phyloP scores from a whole-genome alignment of 2,888 invertebrate genomes.

The Clepsis dumicolana region DNA sequence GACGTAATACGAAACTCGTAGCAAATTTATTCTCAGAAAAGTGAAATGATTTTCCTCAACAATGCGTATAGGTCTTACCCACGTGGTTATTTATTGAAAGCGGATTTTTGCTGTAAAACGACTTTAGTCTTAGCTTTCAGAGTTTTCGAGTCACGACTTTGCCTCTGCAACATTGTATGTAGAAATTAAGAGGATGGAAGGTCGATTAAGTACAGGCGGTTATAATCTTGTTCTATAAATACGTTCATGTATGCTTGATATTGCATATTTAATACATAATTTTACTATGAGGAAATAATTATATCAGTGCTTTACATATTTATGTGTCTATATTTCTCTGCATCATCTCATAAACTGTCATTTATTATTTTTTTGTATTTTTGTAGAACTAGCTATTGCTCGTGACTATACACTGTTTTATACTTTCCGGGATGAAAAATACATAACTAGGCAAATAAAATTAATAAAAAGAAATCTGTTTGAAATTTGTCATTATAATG shows the following conservation, averaged over 20 bases:
- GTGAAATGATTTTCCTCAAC: not conserved
- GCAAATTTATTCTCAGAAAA: slow-evolving; percentile 5
- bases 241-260: not conserved
- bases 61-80: not conserved
- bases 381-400: not conserved
- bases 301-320: slow-evolving; percentile 6
- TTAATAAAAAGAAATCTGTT: too few relatives aligned
- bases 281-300: slow-evolving; percentile 16
- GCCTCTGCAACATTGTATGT: slow-evolving; percentile 22
- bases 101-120: not conserved
- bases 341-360: not conserved
- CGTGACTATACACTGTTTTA: not conserved
- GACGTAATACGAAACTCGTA: not conserved
- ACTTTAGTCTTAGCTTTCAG: slow-evolving; percentile 1
- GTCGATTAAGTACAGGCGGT: not conserved
- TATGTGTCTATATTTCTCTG: not conserved
- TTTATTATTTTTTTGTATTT: not conserved
- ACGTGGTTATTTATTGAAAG: slow-evolving; percentile 2
- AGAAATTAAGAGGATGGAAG: slow-evolving; percentile 14
- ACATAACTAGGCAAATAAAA: not conserved
- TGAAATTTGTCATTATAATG: too few relatives aligned
- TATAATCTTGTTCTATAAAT: not conserved
- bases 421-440: not conserved
- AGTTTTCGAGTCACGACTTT: slow-evolving; percentile 19
- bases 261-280: slow-evolving; percentile 1